phyloP scores from a whole-genome alignment of 2,888 invertebrate genomes.

The Ryuthela nishihirai region DNA sequence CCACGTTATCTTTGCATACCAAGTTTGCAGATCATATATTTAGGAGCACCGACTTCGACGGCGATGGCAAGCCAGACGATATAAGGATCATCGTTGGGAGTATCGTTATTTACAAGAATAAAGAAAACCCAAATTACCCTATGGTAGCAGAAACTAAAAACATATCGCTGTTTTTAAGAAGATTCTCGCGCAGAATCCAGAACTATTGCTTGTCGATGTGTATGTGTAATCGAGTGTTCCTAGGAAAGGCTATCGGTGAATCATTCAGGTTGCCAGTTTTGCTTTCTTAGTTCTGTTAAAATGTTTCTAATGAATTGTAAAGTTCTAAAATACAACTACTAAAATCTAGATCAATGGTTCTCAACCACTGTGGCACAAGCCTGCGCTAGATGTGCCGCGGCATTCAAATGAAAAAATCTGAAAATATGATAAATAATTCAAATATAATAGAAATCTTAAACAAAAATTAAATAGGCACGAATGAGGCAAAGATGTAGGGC shows the following conservation, averaged over 20 bases:
- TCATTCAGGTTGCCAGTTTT: no score
- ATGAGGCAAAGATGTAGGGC: no score
- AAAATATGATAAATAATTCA: no score
- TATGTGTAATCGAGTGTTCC: slow-evolving; percentile 10
- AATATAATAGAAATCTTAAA: no score
- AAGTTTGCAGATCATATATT: slow-evolving; percentile 47
- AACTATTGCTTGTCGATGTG: slow-evolving; percentile 21
- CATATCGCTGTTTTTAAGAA: neutral
- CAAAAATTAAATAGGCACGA: no score
- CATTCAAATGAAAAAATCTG: no score
- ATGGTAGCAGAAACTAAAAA: slow-evolving; percentile 1
- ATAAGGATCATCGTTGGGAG: slow-evolving; percentile 44
- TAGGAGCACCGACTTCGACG: slow-evolving; percentile 47
- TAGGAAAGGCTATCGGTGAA: slow-evolving; percentile 11
- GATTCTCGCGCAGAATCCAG: slow-evolving; percentile 10
- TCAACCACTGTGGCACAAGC: no score
- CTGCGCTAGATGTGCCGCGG: no score
- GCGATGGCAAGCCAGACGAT: slow-evolving; percentile 46
- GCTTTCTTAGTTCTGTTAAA: no score
- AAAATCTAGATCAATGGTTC: no score
- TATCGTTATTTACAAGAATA: slow-evolving; percentile 15
- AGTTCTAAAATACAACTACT: no score
- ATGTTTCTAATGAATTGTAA: no score
- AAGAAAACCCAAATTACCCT: slow-evolving; percentile 7
- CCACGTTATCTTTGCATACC: slow-evolving; percentile 44